Percentiles rank a stretch among this genome's conserved stretches.
Conservation (phyloP, 2,113 vertebrate species). For the Bungarus multicinctus region DNA sequence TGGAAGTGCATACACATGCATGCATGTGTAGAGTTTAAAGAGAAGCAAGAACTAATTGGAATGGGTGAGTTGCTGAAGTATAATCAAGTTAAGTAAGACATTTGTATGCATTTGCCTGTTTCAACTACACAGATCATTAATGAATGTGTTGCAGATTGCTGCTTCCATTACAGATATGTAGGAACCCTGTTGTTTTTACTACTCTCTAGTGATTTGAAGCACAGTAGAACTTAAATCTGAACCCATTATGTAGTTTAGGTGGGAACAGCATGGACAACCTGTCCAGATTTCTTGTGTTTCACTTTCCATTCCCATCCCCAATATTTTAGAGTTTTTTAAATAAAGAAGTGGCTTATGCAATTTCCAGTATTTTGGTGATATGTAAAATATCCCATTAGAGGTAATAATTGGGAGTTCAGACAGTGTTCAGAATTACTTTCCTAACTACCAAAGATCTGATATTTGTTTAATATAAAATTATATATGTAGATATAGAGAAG, state of each 20-base stretch:
- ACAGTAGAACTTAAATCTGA: constrained; percentile 13
- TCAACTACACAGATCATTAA: constrained; percentile 29
- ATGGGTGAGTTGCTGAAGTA: constrained; percentile 7
- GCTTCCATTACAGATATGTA: constrained; percentile 16
- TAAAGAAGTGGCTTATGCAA: neutral
- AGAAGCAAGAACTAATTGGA: neutral
- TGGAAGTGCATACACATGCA: too few species aligned
- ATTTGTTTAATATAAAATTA: neutral
- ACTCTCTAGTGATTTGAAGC: constrained; percentile 6
- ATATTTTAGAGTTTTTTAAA: neutral
- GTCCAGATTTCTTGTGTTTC: neutral
- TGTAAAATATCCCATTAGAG: neutral
- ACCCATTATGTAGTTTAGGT: neutral
- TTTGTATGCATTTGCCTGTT: constrained; percentile 26
- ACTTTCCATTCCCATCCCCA: neutral
- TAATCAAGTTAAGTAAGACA: constrained; percentile 25
- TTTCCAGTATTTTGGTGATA: neutral
- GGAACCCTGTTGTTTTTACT: constrained; percentile 8
- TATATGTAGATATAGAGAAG: neutral
- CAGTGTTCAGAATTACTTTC: neutral
- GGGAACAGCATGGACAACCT: neutral
- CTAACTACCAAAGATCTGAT: neutral
- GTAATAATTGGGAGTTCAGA: neutral
- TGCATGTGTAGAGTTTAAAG: neutral
- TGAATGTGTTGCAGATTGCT: neutral